Evolutionary conservation across 2,888 invertebrate genomes (phyloP).

Genomic region (Drosophila dives): DNA sequence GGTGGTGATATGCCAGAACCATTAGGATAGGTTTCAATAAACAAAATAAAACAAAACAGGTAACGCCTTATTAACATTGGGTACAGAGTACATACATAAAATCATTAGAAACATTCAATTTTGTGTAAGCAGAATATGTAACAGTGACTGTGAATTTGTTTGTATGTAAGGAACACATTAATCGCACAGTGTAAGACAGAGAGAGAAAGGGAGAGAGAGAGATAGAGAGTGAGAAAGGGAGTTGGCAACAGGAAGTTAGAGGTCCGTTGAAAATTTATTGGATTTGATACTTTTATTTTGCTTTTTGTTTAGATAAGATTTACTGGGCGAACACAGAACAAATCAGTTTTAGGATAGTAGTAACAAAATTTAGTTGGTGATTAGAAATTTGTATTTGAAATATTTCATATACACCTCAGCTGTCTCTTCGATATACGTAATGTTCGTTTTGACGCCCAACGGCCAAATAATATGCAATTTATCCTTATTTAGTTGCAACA

Average conservation of each 20-base stretch:
- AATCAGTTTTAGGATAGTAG: conserved; percentile 49
- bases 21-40: conserved; percentile 72
- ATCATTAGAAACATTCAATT: conserved; percentile 57
- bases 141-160: conserved; percentile 46
- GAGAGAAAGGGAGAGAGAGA: conserved; percentile 25
- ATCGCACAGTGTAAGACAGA: conserved; percentile 33
- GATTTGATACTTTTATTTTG: not conserved
- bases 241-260: conserved; percentile 59
- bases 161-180: conserved; percentile 43
- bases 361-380: conserved; percentile 27
- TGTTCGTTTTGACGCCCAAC: conserved; percentile 96
- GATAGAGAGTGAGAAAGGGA: conserved; percentile 20
- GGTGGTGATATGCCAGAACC: conserved; percentile 69
- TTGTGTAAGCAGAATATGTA: conserved; percentile 43
- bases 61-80: conserved; percentile 44
- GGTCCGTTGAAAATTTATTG: conserved; percentile 23
- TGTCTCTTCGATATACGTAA: conserved; percentile 96
- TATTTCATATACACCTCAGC: conserved; percentile 89
- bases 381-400: conserved; percentile 39
- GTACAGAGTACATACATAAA: conserved; percentile 13
- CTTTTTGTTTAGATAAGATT: conserved; percentile 19
- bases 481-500: conserved; percentile 99
- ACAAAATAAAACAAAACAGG: conserved; percentile 46
- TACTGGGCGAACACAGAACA: conserved; percentile 68
- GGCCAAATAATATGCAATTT: conserved; percentile 99